These are phyloP conservation scores for Sinotaia quadrata DNA, from an alignment of 2,888 invertebrate species.

Conservation along the genomic window DNA sequence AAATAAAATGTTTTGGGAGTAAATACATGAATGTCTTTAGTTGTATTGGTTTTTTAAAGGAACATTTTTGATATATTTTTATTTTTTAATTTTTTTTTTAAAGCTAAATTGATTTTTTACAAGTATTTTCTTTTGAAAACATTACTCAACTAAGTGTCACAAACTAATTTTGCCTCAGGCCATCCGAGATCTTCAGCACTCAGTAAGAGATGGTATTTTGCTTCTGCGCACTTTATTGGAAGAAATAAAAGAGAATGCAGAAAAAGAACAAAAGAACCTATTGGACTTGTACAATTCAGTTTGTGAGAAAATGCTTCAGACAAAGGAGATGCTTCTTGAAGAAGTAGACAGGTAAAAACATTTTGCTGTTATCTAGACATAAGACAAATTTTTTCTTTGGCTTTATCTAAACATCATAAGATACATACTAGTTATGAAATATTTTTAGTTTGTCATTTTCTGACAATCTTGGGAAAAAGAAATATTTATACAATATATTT, in stretches of 20 bases:
- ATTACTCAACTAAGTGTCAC: neutral
- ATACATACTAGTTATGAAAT: no score
- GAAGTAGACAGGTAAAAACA: constrained; percentile 79
- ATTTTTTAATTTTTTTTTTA: neutral
- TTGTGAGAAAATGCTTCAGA: constrained; percentile 80
- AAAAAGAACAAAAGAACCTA: constrained; percentile 79
- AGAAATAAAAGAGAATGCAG: constrained; percentile 79
- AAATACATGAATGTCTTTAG: no score
- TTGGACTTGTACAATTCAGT: constrained; percentile 80
- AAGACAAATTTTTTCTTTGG: no score
- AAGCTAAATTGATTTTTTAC: neutral
- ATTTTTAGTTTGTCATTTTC: no score
- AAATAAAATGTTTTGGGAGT: no score
- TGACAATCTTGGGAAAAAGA: no score
- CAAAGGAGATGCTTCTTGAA: constrained; percentile 78
- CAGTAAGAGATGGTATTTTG: constrained; percentile 80
- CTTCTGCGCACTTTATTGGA: constrained; percentile 80
- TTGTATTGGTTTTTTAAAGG: no score
- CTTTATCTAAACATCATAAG: no score
- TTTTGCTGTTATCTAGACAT: no score
- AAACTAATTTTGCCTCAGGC: constrained; percentile 63
- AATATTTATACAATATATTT: no score
- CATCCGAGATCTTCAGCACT: constrained; percentile 78
- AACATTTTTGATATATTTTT: no score
- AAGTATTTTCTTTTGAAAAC: neutral